These are phyloP conservation scores for Bombus ignitus DNA, from an alignment of 1,140 invertebrate genomes.

Conservation along the genomic window DNA sequence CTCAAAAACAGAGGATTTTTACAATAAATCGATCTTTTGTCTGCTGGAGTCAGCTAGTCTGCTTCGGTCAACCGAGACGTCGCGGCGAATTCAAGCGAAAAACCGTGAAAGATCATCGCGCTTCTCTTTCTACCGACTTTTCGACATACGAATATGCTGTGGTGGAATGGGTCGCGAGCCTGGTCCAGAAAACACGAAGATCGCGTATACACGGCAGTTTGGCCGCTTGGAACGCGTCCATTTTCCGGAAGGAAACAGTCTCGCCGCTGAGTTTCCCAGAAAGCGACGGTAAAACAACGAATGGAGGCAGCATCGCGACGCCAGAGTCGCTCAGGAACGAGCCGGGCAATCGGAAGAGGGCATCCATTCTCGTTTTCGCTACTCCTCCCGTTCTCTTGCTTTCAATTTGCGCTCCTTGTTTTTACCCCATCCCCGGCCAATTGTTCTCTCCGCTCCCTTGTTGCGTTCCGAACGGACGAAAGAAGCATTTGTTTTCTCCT, in stretches of 20 bases:
- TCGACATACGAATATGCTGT: constrained; percentile 8
- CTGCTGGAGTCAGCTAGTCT: neutral
- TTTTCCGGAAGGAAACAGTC: constrained; percentile 27
- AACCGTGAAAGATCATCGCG: neutral
- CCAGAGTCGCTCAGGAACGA: constrained; percentile 17
- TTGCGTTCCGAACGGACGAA: neutral
- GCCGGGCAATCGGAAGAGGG: constrained; percentile 12
- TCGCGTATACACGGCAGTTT: neutral
- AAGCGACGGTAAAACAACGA: constrained; percentile 38
- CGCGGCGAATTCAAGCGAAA: constrained; percentile 22
- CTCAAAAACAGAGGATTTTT: neutral
- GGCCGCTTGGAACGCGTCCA: constrained; percentile 44
- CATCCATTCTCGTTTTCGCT: constrained; percentile 35
- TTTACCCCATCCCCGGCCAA: neutral
- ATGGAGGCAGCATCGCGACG: constrained; percentile 29
- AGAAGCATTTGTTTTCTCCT: neutral
- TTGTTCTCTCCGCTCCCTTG: constrained; percentile 2
- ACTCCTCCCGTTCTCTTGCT: neutral
- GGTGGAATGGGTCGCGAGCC: neutral
- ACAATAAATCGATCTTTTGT: neutral
- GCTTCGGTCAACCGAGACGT: neutral
- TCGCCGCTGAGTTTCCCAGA: constrained; percentile 1
- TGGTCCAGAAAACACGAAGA: neutral
- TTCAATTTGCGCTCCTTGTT: constrained; percentile 40
- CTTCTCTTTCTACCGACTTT: neutral